These are phyloP conservation scores for Euclidia mi DNA, from an alignment of 2,888 invertebrate genomes.

Conservation along the genomic window DNA sequence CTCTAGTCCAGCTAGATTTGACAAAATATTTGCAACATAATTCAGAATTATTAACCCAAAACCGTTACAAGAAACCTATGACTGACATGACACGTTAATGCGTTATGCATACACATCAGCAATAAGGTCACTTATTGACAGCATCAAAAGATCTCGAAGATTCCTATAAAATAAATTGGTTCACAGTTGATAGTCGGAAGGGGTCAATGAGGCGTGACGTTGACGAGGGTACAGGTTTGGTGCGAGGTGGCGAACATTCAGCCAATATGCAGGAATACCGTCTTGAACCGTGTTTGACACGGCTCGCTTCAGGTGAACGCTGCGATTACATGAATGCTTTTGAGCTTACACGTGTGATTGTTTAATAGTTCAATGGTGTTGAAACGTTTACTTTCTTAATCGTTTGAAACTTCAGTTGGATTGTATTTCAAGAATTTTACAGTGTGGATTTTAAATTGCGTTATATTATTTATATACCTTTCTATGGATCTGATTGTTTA, in stretches of 20 bases:
- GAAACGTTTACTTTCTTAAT: background rate
- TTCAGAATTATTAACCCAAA: background rate
- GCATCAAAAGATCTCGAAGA: constrained; percentile 79
- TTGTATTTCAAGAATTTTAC: too few relatives aligned
- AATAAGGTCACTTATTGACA: constrained; percentile 79
- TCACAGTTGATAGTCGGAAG: constrained; percentile 82
- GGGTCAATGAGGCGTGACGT: constrained; percentile 88
- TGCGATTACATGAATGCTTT: constrained; percentile 45
- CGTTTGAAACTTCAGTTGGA: background rate
- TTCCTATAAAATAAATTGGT: constrained; percentile 88
- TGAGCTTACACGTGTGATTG: constrained; percentile 33
- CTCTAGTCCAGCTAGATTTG: too few relatives aligned
- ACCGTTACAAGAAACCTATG: constrained; percentile 2
- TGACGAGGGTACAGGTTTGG: constrained; percentile 80
- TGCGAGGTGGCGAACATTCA: constrained; percentile 34
- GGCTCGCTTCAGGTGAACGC: constrained; percentile 77
- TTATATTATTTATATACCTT: too few relatives aligned
- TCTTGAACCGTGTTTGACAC: constrained; percentile 80
- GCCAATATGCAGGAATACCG: constrained; percentile 82
- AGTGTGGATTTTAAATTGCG: too few relatives aligned
- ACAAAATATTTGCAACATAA: too few relatives aligned
- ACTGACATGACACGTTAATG: constrained; percentile 36
- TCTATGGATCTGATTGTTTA: too few relatives aligned
- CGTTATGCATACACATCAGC: constrained; percentile 51
- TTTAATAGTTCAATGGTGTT: constrained; percentile 21